phyloP scores from a whole-genome alignment of 2,797 vertebrate species.

The Natrix natrix region DNA sequence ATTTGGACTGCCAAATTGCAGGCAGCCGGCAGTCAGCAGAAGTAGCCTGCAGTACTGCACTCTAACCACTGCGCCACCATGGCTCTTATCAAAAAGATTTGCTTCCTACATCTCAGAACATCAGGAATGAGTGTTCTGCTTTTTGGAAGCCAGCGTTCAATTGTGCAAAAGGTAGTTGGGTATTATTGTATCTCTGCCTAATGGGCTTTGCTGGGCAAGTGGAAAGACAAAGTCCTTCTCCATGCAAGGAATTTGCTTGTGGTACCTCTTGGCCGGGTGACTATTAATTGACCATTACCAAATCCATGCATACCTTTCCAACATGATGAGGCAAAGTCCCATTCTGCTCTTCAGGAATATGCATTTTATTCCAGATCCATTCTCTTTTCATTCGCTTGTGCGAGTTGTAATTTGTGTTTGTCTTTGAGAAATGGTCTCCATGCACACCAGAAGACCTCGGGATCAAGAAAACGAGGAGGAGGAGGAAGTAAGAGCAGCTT shows the following conservation, averaged over 20 bases:
- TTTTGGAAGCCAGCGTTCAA: not conserved
- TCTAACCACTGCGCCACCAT: too few species aligned
- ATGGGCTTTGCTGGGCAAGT: not conserved
- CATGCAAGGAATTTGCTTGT: not conserved
- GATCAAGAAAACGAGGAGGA: conserved; percentile 42
- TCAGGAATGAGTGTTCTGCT: not conserved
- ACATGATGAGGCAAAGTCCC: conserved; percentile 69
- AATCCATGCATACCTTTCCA: conserved; percentile 71
- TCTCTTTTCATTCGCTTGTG: conserved; percentile 72
- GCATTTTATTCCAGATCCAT: conserved; percentile 80
- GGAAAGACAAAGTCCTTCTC: not conserved
- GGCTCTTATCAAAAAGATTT: not conserved
- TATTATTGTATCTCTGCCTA: not conserved
- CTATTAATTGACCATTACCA: not conserved
- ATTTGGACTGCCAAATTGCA: too few species aligned
- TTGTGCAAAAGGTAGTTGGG: not conserved
- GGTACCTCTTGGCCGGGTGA: not conserved
- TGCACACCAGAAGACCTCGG: conserved; percentile 19
- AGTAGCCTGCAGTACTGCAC: too few species aligned
- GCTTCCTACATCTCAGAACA: not conserved
- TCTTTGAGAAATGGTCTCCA: conserved; percentile 14
- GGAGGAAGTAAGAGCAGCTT: not conserved
- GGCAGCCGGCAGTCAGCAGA: too few species aligned
- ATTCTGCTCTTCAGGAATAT: conserved; percentile 72
- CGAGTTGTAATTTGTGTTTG: conserved; percentile 1